phyloP scores from a whole-genome alignment of 2,888 invertebrate genomes.

The Plemyria rubiginata region DNA sequence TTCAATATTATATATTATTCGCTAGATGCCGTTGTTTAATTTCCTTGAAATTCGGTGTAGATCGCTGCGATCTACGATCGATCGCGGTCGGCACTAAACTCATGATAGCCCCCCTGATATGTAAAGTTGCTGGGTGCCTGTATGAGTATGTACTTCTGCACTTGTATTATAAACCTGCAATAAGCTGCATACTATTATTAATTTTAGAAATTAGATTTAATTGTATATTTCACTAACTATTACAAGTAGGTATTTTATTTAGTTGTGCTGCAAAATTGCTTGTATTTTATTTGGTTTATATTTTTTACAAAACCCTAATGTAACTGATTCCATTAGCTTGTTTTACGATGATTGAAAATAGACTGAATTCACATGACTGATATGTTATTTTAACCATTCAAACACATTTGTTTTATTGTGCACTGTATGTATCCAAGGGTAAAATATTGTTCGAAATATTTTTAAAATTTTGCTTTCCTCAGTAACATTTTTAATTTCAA shows the following conservation, averaged over 20 bases:
- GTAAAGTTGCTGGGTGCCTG: conserved; percentile 55
- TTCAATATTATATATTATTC: no score
- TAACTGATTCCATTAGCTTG: conserved; percentile 13
- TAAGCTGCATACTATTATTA: conserved; percentile 36
- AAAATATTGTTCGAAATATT: conserved; percentile 4
- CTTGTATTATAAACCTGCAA: conserved; percentile 40
- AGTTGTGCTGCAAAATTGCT: conserved; percentile 33
- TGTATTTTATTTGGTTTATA: conserved; percentile 15
- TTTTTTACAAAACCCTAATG: conserved; percentile 14
- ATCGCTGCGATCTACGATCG: no score
- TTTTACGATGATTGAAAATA: conserved; percentile 24
- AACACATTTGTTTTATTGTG: conserved; percentile 10
- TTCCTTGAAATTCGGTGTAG: no score
- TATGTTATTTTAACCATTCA: conserved; percentile 34
- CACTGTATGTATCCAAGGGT: neutral
- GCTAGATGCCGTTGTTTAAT: no score
- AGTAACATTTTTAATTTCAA: neutral
- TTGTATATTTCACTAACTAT: conserved; percentile 32
- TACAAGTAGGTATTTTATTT: conserved; percentile 27
- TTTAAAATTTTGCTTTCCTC: neutral
- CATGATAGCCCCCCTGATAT: no score
- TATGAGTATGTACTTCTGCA: conserved; percentile 40
- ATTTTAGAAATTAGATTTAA: conserved; percentile 37
- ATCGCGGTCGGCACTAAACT: no score
- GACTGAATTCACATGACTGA: conserved; percentile 42